Base-by-base conservation (phyloP, 1,140 invertebrate genomes). In the Teleopsis dalmanni region DNA sequence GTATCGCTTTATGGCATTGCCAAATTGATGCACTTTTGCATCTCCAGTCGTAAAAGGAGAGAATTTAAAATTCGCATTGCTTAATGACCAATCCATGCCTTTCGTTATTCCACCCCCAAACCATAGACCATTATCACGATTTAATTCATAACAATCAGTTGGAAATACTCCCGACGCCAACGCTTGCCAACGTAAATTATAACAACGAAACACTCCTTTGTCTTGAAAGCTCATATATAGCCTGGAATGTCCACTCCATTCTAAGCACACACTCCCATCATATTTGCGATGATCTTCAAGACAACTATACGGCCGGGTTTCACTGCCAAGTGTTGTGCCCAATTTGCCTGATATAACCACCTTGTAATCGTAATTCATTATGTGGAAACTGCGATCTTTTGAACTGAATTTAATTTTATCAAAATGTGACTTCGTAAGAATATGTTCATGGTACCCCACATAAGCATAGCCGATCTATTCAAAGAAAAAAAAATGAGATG, bases 1-100 rank as follows among this genome's bases (percentile, higher is more conserved):
- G 55, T 90, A 91, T 31, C 87, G 71, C 43, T 86, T 84, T 0
- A 94, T 62, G 0, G 87, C 84, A 53, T 86, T 85, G 0, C 89
- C 87, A 74, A 88, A 92, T 53, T 88, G 80, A 56, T 83, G 77
- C 45, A 81, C 79, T 21, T 81, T 77, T n/a, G 82, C 77, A 54
- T 87, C 83, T 0, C 88, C 88, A 4, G 88, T 92, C 13, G 91
- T 76, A 56, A 92, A 93, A 0, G 89, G 84, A 2, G 81, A 79
- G 55, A 82, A 79, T 9, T 84, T 79, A 9, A 91, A 79, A 18
- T 76, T 73, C 0, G 81, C 83, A 21, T 78, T 77, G 57, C 88
- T 83, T 1, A 92, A 68, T 0, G 88, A 89, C 83, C 89, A 92
- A 0, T 83, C 80, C 57, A 85, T 79, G 44, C 82, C 82, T 18